A percentile compares a stretch with the other conserved stretches of the same genome.
phyloP scores from a whole-genome alignment of 2,888 invertebrate species.

The Eustalomyia histrio region DNA sequence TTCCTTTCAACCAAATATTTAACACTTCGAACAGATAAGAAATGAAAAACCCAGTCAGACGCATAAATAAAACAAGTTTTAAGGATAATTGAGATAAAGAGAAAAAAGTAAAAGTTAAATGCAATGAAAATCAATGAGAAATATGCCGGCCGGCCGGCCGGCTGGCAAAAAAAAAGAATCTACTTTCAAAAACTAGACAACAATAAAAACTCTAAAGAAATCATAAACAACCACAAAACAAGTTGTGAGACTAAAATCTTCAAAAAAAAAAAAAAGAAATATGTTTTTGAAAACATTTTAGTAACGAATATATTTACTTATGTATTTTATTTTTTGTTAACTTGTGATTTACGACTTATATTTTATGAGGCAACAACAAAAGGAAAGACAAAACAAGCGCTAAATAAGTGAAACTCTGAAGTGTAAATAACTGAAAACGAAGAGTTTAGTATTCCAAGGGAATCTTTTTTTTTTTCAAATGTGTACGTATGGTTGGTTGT shows the following conservation, averaged over 20 bases:
- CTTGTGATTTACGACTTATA: slow-evolving; percentile 58
- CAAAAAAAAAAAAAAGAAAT: background rate
- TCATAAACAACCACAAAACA: slow-evolving; percentile 35
- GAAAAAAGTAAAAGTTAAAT: slow-evolving; percentile 43
- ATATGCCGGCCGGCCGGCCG: slow-evolving; percentile 40
- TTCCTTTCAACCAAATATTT: slow-evolving; percentile 59
- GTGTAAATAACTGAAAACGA: slow-evolving; percentile 51
- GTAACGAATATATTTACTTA: slow-evolving; percentile 11
- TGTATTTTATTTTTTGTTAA: slow-evolving; percentile 51
- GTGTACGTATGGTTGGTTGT: slow-evolving; percentile 2
- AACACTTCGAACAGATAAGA: slow-evolving; percentile 51
- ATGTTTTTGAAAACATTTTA: slow-evolving; percentile 24
- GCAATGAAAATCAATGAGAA: slow-evolving; percentile 47
- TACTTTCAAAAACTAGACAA: background rate
- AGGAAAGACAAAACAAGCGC: slow-evolving; percentile 54
- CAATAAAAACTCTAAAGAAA: background rate
- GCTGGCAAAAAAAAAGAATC: slow-evolving; percentile 30
- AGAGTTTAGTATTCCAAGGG: background rate
- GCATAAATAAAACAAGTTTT: slow-evolving; percentile 55
- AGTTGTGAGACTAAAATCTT: background rate
- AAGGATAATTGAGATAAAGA: slow-evolving; percentile 35
- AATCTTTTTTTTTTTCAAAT: slow-evolving; percentile 10
- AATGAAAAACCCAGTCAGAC: slow-evolving; percentile 41
- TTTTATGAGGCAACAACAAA: slow-evolving; percentile 31
- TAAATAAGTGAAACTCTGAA: slow-evolving; percentile 62